A percentile compares a stretch with the other conserved stretches of the same genome.
phyloP scores from a whole-genome alignment of 2,797 vertebrate species.

The Tapera naevia region DNA sequence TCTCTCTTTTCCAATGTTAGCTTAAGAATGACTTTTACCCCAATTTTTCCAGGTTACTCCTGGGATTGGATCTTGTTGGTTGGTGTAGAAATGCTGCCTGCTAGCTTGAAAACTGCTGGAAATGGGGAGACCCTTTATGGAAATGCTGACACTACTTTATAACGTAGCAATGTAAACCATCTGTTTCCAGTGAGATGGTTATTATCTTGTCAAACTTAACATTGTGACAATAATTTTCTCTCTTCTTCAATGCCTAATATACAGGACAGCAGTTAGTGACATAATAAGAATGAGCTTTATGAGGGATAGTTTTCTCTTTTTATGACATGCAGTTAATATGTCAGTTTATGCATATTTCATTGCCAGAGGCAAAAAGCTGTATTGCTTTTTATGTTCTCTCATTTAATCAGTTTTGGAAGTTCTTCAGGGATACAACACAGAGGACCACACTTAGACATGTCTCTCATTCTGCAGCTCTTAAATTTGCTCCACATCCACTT shows the following conservation, averaged over 20 bases:
- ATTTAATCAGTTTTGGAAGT: not conserved
- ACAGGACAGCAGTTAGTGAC: not conserved
- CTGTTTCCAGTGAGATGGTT: slow-evolving; percentile 69
- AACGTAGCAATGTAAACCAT: slow-evolving; percentile 19
- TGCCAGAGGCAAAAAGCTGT: not conserved
- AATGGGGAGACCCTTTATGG: slow-evolving; percentile 20
- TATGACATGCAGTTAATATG: not conserved
- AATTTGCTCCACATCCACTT: not conserved
- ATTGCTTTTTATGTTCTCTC: not conserved
- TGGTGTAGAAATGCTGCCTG: slow-evolving; percentile 1
- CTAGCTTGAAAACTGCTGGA: slow-evolving; percentile 9
- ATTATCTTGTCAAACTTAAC: slow-evolving; percentile 63
- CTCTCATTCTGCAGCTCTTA: not conserved
- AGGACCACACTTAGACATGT: not conserved
- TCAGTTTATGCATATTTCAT: not conserved
- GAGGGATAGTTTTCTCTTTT: not conserved
- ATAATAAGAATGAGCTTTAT: not conserved
- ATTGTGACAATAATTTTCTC: slow-evolving; percentile 46
- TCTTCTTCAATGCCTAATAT: not conserved
- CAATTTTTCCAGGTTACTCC: not conserved
- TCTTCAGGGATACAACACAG: not conserved
- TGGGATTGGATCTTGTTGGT: not conserved
- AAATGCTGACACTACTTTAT: slow-evolving; percentile 42
- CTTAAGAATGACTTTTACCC: not conserved
- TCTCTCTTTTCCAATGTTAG: not conserved